Evolutionary conservation across 2,113 vertebrate species (phyloP), one percentile per base, ranked within the genome.

Genomic region (Microtus richardsoni): DNA sequence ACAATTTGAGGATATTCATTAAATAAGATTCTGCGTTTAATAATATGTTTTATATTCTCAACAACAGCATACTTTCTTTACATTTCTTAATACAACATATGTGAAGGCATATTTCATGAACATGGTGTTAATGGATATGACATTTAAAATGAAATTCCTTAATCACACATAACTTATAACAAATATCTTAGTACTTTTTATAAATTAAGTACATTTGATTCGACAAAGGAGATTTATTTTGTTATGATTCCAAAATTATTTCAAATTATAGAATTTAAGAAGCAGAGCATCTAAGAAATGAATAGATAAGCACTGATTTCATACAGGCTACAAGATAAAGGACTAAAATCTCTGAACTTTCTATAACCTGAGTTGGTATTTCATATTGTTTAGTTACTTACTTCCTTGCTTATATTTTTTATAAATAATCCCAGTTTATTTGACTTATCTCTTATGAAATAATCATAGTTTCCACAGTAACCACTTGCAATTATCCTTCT

Each of bases 41-140:
- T 89, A 95, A 44, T 91, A 68, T 11, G 87, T 92, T 96, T 87
- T 60, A 91, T 68, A 90, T 49, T 19, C 64, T 36, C 64, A 89
- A 86, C 17, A 89, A 54, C 60, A 84, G 2, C 3, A 47, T 39
- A 39, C 39, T 14, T 95, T 96, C 70, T 94, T 90, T 92, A 30
- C 41, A 33, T 83, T 94, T 78, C 75, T 95, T 88, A 92, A 85
- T 91, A 91, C 4, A 93, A 44, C 7, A 64, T 75, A 36, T 93
- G 36, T 93, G 71, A 94, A 82, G 89, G 16, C 5, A 36, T 49
- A 86, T 74, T 88, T n/a, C 47, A 74, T 88, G 89, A 44, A 77
- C 60, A 71, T 89, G 89, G 62, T 52, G 24, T 90, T 92, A 89
- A 90, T 70, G 77, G 30, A 30, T 88, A 14, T 74, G 83, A 78